Conservation (phyloP, 2,797 vertebrate genomes). For the Rhabdophis nuchalis region DNA sequence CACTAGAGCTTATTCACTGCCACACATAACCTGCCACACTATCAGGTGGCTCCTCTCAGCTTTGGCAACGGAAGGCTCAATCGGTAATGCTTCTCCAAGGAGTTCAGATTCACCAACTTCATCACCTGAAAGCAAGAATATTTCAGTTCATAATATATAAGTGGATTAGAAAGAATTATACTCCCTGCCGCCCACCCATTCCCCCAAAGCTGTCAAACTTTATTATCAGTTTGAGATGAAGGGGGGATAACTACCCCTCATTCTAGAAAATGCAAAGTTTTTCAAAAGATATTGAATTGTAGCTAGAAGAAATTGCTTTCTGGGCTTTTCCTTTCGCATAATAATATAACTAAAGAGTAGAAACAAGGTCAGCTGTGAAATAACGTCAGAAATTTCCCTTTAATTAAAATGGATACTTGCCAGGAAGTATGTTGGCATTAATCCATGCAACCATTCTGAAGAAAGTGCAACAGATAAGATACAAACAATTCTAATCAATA, state of each 20-base stretch:
- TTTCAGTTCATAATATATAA: constrained; percentile 1
- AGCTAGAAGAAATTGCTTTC: background rate
- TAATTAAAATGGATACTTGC: background rate
- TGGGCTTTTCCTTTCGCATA: background rate
- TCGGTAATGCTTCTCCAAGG: constrained; percentile 79
- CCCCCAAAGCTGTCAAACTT: background rate
- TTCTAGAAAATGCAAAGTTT: background rate
- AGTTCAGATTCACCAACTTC: constrained; percentile 85
- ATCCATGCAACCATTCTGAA: background rate
- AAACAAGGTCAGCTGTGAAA: background rate
- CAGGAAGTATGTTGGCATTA: background rate
- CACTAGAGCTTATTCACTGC: constrained; percentile 73
- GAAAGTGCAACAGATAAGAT: background rate
- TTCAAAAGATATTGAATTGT: background rate
- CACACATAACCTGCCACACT: constrained; percentile 89
- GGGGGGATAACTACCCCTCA: background rate
- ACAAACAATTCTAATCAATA: background rate
- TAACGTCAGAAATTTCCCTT: background rate
- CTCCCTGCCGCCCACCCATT: background rate
- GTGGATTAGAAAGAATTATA: background rate
- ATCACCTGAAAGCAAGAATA: constrained; percentile 76
- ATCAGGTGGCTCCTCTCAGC: constrained; percentile 97
- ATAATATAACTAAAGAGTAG: background rate
- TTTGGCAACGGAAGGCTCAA: constrained; percentile 87
- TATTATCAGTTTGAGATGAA: background rate